Evolutionary conservation across 2,797 vertebrate species (phyloP).

Genomic region (Coreius guichenoti): DNA sequence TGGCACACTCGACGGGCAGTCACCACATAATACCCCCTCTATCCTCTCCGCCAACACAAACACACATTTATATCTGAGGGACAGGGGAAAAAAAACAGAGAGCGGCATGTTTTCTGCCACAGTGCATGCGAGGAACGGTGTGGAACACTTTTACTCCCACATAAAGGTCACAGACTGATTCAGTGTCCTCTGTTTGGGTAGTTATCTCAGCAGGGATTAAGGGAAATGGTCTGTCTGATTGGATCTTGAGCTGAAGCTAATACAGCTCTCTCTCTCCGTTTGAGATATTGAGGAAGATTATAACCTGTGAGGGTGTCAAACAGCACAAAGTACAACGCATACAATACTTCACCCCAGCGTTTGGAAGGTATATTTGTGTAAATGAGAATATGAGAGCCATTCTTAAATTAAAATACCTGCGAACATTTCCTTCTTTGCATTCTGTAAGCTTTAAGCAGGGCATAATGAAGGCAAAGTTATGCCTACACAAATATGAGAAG

Average conservation of each 20-base stretch:
- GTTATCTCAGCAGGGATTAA: slow-evolving; percentile 62
- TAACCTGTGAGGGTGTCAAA: slow-evolving; percentile 40
- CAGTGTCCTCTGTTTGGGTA: slow-evolving; percentile 56
- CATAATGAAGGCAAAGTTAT: neutral
- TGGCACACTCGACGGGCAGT: slow-evolving; percentile 63
- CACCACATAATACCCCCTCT: slow-evolving; percentile 55
- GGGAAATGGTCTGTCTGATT: slow-evolving; percentile 62
- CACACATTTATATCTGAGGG: slow-evolving; percentile 55
- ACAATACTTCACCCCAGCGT: slow-evolving; percentile 10
- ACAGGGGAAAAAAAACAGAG: slow-evolving; percentile 53
- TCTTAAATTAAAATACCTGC: slow-evolving; percentile 10
- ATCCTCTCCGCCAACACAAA: slow-evolving; percentile 50
- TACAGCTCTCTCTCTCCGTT: slow-evolving; percentile 38
- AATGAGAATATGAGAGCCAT: neutral
- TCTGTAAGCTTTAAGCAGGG: neutral
- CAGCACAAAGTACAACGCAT: slow-evolving; percentile 25
- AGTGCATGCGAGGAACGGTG: slow-evolving; percentile 8
- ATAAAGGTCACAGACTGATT: slow-evolving; percentile 65
- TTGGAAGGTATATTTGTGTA: slow-evolving; percentile 30
- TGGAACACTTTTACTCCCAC: slow-evolving; percentile 60
- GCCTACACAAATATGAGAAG: neutral
- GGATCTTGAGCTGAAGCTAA: slow-evolving; percentile 54
- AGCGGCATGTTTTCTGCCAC: slow-evolving; percentile 55
- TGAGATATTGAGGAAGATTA: slow-evolving; percentile 47
- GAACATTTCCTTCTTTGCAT: neutral